A percentile compares a stretch with the other conserved stretches of the same genome.
Evolutionary conservation across 2,113 vertebrate genomes (phyloP).

Genomic region (Gavia stellata): DNA sequence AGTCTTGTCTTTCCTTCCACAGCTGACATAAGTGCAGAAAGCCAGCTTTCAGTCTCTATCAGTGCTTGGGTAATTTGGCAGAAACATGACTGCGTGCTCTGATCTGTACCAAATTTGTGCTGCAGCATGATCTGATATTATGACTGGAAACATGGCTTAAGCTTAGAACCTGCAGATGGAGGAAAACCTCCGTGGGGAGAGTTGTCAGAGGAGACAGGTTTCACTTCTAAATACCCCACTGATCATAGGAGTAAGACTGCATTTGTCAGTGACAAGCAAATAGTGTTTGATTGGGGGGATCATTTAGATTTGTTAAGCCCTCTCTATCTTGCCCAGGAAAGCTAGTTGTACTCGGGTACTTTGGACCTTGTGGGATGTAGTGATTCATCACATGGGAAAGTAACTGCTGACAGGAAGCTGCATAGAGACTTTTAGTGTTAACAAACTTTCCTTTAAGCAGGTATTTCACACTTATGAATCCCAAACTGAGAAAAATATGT

Average conservation of each 20-base stretch:
- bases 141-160: background rate
- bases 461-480: background rate
- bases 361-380: background rate
- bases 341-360: background rate
- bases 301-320: background rate
- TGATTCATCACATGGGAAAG: background rate
- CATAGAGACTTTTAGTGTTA: background rate
- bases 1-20: background rate
- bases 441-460: background rate
- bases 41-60: background rate
- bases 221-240: background rate
- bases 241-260: background rate
- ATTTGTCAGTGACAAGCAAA: background rate
- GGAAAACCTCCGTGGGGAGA: background rate
- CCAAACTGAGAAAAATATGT: background rate
- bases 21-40: background rate
- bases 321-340: background rate
- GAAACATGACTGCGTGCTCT: background rate
- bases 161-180: background rate
- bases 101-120: accelerated
- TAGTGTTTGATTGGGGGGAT: background rate
- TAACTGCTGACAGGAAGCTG: background rate
- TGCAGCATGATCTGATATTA: background rate
- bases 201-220: background rate
- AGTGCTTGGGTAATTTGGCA: background rate